Evolutionary conservation across 2,797 vertebrate genomes (phyloP), one percentile per base, ranked within the genome.

Genomic region (Pangasius macronema): DNA sequence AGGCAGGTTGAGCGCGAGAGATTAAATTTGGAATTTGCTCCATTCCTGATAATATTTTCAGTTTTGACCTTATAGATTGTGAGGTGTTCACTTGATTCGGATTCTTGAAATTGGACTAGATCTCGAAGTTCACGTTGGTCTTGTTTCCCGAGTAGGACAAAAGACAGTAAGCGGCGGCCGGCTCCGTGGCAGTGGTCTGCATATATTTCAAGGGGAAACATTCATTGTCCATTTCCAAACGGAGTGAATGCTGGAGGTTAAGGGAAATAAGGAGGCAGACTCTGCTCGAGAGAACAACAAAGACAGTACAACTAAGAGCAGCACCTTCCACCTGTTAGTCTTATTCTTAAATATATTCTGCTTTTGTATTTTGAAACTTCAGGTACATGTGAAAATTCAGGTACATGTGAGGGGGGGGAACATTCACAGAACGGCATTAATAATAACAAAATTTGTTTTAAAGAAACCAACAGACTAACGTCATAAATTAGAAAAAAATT

Each of bases 191-290:
- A 93, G 91, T 93, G 90, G 90, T 94, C 94, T 96, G 95, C 94
- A 94, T 95, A 94, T 95, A 95, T 96, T 95, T 94, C 90, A 93
- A 87, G 89, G 90, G 90, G 63, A 91, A 90, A 95, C 94, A 95
- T 94, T 95, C 93, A 91, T 93, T 93, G 91, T 87, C 92, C 92
- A 93, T 92, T 88, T 91, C 93, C 90, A 90, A 87, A 88, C 89
- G 73, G 91, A 87, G 61, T 91, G 90, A 88, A 91, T 36, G 87
- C 87, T 55, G 84, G 88, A 46, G 76, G 36, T 63, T 89, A 88
- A 82, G 55, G 49, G 86, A 86, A 83, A 87, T 57, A 88, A 86
- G 65, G 68, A 72, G 90, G 39, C 14, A 65, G 59, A 82, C 36
- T 81, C 72, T 7, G 75, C 27, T 82, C 57, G n/a, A 68, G 65